A percentile compares a stretch with the other conserved stretches of the same genome.
Evolutionary conservation across 2,797 vertebrate genomes (phyloP).

Genomic region (Cryptoprocta ferox): DNA sequence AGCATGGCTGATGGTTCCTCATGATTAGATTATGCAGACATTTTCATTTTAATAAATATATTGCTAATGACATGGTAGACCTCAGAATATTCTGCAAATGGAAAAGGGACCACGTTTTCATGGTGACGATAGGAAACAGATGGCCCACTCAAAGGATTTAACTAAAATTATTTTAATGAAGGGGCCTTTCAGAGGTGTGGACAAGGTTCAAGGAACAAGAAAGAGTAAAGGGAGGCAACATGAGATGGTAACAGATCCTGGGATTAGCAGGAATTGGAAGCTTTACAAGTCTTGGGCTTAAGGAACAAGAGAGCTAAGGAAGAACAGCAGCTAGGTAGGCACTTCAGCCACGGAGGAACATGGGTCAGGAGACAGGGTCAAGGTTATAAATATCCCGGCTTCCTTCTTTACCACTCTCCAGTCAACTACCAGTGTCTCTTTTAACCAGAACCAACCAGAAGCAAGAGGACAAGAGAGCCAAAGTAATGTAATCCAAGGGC

Average conservation of each 20-base stretch:
- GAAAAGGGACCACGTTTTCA: not conserved
- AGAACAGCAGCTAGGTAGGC: not conserved
- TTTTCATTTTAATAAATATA: not conserved
- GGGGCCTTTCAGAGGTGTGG: not conserved
- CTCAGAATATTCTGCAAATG: not conserved
- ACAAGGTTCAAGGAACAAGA: not conserved
- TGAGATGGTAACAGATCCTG: not conserved
- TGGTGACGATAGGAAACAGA: not conserved
- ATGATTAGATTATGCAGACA: not conserved
- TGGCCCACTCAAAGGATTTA: not conserved
- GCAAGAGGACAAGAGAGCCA: not conserved
- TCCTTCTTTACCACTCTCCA: not conserved
- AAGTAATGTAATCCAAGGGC: too few relatives aligned
- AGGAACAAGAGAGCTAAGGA: not conserved
- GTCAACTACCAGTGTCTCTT: not conserved
- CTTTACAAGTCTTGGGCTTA: not conserved
- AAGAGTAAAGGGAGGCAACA: not conserved
- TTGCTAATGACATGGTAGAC: not conserved
- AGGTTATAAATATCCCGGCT: not conserved
- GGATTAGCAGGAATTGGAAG: not conserved
- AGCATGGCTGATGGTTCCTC: not conserved
- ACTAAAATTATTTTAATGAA: slow-evolving; percentile 27
- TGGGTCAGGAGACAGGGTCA: not conserved
- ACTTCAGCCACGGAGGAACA: not conserved
- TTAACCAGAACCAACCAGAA: not conserved